These are phyloP conservation scores for Andrena dorsata DNA, from an alignment of 2,888 invertebrate genomes.

Conservation along the genomic window DNA sequence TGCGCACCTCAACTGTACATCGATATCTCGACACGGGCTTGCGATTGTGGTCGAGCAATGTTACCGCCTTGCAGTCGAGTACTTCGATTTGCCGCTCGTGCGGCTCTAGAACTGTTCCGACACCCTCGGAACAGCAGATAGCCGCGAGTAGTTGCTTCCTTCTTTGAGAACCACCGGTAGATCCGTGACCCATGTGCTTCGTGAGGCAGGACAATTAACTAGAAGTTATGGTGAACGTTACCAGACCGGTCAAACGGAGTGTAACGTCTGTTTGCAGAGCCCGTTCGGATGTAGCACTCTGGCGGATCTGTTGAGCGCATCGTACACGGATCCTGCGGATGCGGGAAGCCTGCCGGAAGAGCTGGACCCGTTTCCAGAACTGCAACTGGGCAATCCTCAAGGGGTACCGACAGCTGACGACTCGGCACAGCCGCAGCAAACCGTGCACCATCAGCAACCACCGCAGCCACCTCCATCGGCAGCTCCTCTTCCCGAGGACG, in stretches of 20 bases:
- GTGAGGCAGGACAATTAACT: too few species aligned
- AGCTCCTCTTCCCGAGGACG: constrained; percentile 79
- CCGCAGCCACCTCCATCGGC: constrained; percentile 71
- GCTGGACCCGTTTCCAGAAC: constrained; percentile 91
- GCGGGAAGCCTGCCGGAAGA: constrained; percentile 90
- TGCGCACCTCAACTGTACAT: constrained; percentile 72
- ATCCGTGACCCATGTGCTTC: not conserved
- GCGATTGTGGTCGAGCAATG: constrained; percentile 70
- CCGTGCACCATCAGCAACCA: constrained; percentile 78
- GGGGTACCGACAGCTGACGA: constrained; percentile 77
- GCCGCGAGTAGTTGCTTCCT: constrained; percentile 17
- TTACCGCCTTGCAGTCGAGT: constrained; percentile 70
- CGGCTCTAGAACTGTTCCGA: constrained; percentile 44
- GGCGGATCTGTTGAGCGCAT: constrained; percentile 91
- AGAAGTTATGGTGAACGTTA: not conserved
- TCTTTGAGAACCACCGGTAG: not conserved
- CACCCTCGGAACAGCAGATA: constrained; percentile 13
- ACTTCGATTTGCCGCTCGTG: constrained; percentile 64
- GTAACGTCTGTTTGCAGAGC: constrained; percentile 52
- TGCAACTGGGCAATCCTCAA: constrained; percentile 84
- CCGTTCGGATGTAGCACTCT: constrained; percentile 92
- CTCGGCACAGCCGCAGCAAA: constrained; percentile 81
- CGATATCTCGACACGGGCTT: constrained; percentile 65
- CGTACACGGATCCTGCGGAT: constrained; percentile 89
- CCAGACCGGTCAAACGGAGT: not conserved